Percentiles rank a stretch among this genome's conserved stretches.
Conservation (phyloP, 2,797 vertebrate genomes). For the Gorsachius magnificus region DNA sequence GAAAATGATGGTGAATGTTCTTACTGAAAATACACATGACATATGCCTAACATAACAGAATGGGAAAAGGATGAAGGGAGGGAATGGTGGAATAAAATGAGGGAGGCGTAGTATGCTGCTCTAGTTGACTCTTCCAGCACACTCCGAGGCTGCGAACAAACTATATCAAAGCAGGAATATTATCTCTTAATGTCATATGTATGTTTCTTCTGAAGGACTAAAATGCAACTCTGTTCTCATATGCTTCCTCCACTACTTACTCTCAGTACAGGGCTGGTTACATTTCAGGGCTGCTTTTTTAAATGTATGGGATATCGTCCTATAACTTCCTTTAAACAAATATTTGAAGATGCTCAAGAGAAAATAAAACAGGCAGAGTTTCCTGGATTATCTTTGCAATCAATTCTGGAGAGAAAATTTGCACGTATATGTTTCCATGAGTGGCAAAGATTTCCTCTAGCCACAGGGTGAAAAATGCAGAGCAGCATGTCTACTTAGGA, state of each 20-base stretch:
- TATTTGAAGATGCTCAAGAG: neutral
- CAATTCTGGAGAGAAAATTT: neutral
- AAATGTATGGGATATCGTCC: neutral
- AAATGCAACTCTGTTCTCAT: neutral
- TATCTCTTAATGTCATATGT: neutral
- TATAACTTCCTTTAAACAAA: neutral
- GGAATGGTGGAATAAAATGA: neutral
- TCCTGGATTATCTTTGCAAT: neutral
- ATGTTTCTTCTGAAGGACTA: neutral
- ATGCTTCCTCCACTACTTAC: neutral
- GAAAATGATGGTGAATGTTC: neutral
- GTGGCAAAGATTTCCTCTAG: neutral
- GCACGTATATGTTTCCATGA: neutral
- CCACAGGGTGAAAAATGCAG: neutral
- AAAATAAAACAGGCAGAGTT: neutral
- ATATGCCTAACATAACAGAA: neutral
- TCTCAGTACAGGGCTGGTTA: neutral
- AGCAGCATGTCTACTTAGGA: neutral
- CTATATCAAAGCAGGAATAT: neutral
- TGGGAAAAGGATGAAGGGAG: neutral
- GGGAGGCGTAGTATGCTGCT: neutral
- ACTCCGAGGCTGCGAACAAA: neutral
- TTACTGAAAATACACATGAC: neutral
- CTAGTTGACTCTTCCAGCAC: neutral
- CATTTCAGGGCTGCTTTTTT: neutral